phyloP scores from a whole-genome alignment of 2,888 invertebrate genomes.

The Lepidocyrtinus sp. region DNA sequence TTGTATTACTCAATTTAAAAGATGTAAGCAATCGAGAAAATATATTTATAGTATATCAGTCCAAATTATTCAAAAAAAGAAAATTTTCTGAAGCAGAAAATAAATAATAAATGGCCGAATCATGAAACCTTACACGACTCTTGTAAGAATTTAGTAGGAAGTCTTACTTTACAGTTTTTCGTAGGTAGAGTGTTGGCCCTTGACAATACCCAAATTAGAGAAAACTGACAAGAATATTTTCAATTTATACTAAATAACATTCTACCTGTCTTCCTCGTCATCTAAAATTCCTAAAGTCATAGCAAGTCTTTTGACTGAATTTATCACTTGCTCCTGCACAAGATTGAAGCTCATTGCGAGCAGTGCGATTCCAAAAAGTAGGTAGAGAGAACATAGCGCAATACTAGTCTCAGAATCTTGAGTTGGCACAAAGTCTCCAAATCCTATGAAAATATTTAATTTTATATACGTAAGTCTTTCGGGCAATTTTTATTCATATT shows the following conservation, averaged over 20 bases:
- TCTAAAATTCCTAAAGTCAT: constrained; percentile 91
- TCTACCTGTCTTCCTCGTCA: constrained; percentile 75
- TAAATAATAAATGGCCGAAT: too few relatives aligned
- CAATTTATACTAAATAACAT: background rate
- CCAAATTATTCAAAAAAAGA: too few relatives aligned
- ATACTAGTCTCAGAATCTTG: constrained; percentile 78
- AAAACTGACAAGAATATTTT: background rate
- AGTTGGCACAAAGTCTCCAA: constrained; percentile 92
- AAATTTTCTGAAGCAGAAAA: too few relatives aligned
- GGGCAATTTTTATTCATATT: background rate
- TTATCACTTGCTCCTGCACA: constrained; percentile 94
- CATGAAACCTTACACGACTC: too few relatives aligned
- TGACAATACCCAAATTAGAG: background rate
- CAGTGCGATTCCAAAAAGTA: constrained; percentile 93
- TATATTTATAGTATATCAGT: too few relatives aligned
- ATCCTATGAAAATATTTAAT: constrained; percentile 73
- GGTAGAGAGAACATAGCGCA: constrained; percentile 91
- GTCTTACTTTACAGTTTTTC: too few relatives aligned
- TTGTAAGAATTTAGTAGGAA: too few relatives aligned
- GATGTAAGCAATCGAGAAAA: too few relatives aligned
- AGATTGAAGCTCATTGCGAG: constrained; percentile 97
- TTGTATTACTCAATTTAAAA: too few relatives aligned
- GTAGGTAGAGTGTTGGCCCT: too few relatives aligned
- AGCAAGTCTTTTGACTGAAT: constrained; percentile 88
- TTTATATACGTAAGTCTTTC: constrained; percentile 14